Percentiles rank a stretch among this genome's conserved stretches.
Conservation (phyloP, 1,140 invertebrate genomes). For the Heliconius nattereri region DNA sequence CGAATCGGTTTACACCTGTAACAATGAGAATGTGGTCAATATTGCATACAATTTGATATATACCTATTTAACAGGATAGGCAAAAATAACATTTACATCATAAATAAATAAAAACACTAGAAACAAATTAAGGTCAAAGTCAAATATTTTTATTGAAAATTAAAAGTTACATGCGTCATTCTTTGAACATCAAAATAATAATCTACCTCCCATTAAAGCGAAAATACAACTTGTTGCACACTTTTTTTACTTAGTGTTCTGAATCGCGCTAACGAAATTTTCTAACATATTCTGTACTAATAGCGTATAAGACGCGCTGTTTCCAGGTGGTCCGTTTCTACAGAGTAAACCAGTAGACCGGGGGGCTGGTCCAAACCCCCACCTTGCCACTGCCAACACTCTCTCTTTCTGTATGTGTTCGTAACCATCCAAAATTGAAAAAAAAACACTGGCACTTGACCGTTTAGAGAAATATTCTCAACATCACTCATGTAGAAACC, state of each 20-base stretch:
- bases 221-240: too few relatives aligned
- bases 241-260: conserved; percentile 12
- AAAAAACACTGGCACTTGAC: conserved; percentile 59
- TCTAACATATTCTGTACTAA: neutral
- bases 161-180: too few relatives aligned
- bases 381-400: conserved; percentile 51
- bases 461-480: conserved; percentile 67
- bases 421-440: conserved; percentile 51
- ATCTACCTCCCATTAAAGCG: too few relatives aligned
- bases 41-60: neutral
- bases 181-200: too few relatives aligned
- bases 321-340: conserved; percentile 55
- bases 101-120: too few relatives aligned
- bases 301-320: neutral
- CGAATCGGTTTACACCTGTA: conserved; percentile 54
- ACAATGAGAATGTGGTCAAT: conserved; percentile 47
- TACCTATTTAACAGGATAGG: neutral
- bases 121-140: too few relatives aligned
- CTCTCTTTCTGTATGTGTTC: conserved; percentile 56
- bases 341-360: conserved; percentile 55
- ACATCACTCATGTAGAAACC: conserved; percentile 64
- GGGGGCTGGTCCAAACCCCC: conserved; percentile 55
- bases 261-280: conserved; percentile 54
- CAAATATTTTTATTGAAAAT: too few relatives aligned
- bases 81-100: too few relatives aligned